Evolutionary conservation across 1,140 invertebrate species (phyloP), one percentile per base, ranked within the genome.

Genomic region (Ooceraea biroi): DNA sequence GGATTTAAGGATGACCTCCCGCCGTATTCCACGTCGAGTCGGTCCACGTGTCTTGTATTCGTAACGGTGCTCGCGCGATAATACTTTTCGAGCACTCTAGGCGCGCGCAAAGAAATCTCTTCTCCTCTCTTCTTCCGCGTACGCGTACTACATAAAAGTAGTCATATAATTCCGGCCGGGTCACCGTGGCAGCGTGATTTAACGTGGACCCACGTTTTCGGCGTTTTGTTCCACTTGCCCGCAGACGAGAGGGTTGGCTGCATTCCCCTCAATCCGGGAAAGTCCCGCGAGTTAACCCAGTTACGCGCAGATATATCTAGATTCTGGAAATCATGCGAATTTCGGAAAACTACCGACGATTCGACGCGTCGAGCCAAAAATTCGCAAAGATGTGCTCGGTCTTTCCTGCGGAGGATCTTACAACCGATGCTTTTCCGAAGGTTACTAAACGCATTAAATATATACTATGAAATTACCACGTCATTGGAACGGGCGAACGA

Each of bases 111-210:
- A 83, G 86, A 80, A 89, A 83, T 52, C 65, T 66, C 46, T 66
- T 36, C 66, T 76, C 55, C 76, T 50, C 60, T 60, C 61, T 57
- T 73, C 41, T 68, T 61, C 50, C 44, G 12, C 60, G 48, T 65
- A 73, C 78, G 68, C 60, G 69, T 72, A 83, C 66, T 83, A 84
- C 50, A 82, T 86, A 85, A 86, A 89, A 83, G 57, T 85, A 63
- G 22, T 36, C 57, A 80, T 89, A 87, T 89, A 87, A 90, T 90
- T 90, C 83, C 50, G 58, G 50, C 61, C 74, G 25, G n/a, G 68
- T 82, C 61, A 85, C 44, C 74, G 36, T 44, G n/a, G n/a, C 68
- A 27, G 58, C 61, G 84, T 91, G 87, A 91, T 90, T 88, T 88
- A 90, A 66, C 63, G 55, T 69, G 65, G 7, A 76, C 60, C 65